These are phyloP conservation scores for Drosophila neocordata DNA, from an alignment of 1,140 invertebrate genomes.

Conservation along the genomic window DNA sequence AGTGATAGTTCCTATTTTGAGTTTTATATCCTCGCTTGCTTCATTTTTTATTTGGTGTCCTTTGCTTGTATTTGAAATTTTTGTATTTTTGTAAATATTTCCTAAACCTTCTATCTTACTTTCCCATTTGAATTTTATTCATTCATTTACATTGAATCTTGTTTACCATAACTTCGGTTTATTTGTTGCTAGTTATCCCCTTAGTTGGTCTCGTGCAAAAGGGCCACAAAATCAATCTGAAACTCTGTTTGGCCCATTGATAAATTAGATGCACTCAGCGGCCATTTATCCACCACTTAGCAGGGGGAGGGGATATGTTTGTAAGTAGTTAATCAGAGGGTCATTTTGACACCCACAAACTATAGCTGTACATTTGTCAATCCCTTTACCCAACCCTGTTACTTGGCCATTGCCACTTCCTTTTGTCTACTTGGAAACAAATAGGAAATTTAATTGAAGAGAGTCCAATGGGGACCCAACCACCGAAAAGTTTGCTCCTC, in stretches of 20 bases:
- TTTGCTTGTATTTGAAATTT: no score
- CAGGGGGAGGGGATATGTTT: slow-evolving; percentile 4
- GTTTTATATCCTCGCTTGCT: no score
- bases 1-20: no score
- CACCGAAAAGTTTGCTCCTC: neutral
- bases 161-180: neutral
- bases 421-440: neutral
- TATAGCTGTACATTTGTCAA: slow-evolving; percentile 12
- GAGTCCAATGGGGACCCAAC: neutral
- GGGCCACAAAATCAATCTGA: neutral
- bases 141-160: neutral
- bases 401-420: neutral
- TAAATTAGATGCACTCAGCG: slow-evolving; percentile 36
- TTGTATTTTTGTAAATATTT: no score
- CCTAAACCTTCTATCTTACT: no score
- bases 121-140: no score
- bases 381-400: neutral
- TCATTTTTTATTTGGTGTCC: no score
- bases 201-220: neutral
- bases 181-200: slow-evolving; percentile 37
- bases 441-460: neutral
- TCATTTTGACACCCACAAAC: slow-evolving; percentile 42
- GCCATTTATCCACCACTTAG: slow-evolving; percentile 36
- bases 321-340: slow-evolving; percentile 40
- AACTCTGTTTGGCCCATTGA: slow-evolving; percentile 33